Base-by-base conservation (phyloP, 2,888 invertebrate species). In the Agrochola circellaris region DNA sequence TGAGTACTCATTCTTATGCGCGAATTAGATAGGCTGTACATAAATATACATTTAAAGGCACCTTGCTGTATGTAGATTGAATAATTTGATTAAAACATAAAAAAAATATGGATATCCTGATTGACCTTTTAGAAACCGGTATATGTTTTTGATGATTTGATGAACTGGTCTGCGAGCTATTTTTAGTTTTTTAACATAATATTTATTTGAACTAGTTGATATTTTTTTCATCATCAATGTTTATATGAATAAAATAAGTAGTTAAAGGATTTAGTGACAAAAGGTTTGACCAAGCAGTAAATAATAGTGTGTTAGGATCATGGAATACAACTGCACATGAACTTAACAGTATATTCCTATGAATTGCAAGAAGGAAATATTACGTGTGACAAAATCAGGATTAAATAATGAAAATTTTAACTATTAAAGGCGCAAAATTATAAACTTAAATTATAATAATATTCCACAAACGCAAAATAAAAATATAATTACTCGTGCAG, bases 41-140 rank as follows among this genome's bases (percentile, higher is more conserved):
- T 56, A n/a, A 0, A 58, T 58, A 58, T 17, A 30, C 8, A 45
- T 15, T 30, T 17, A 60, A 30, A 30, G 7, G 26, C 17, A 30
- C 20, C 20, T 60, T 56, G n/a, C 20, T 38, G 8, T 30, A 30
- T 20, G 71, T 30, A 45, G 17, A 17, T 5, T 13, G 4, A 23
- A 38, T 2, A 42, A 26, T 56, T 54, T 64, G 0, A 23, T 17
- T n/a, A 11, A 58, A 48, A 30, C 26, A 9, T 23, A 2, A 20
- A 3, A 30, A 34, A 45, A 8, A 38, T 30, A n/a, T 64, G 1
- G 9, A 17, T 26, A 48, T 26, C 26, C 9, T 38, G 58, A 38
- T 77, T 78, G 20, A 78, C 42, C 38, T 42, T 77, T 26, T 17
- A 34, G 30, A 66, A 60, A 42, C 78, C 6, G 1, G n/a, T n/a